Base-by-base conservation (phyloP, 1,140 invertebrate species). In the Hesperophylax magnus region DNA sequence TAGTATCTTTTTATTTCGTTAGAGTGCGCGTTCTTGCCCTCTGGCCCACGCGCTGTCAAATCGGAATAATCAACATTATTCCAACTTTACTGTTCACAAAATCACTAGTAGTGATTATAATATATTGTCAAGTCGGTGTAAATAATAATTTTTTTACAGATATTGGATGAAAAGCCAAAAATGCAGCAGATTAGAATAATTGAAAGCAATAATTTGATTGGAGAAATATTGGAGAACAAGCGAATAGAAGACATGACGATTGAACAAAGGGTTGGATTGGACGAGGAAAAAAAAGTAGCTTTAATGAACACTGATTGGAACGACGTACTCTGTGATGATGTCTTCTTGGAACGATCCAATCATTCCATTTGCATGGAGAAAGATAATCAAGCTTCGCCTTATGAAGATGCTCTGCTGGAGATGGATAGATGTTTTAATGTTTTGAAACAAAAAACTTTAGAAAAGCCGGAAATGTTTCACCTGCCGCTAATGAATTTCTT, bases 331-430 rank as follows among this genome's bases (percentile, higher is more conserved):
- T 76, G 72, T 60, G 56, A 76, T 27, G 72, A 76, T 60, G 72
- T 76, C 18, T 76, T 76, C 34, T 18, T 76, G 54, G 72, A 76
- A 34, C 17, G 72, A 76, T 76, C 72, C 4, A 76, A 76, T 18
- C 27, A 76, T 34, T 76, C 72, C 14, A 58, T 76, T 5, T 76
- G 72, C n/a, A 8, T 76, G 31, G 24, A 76, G 15, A 75, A 75
- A 31, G 71, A 75, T 14, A 58, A 31, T 18, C 52, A 75, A 75
- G 7, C 15, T 8, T 34, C 71, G n/a, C 52, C 52, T 11, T 75
- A 56, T 27, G 71, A 75, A 58, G 54, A 75, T 58, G 24, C 71
- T 54, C 17, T 75, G 14, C 11, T 27, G n/a, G 71, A 75, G 27
- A 75, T 75, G 27, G 71, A 75, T 27, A 54, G 54, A 31, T 58